Evolutionary conservation across 2,113 vertebrate species (phyloP).

Genomic region (Phoenicopterus ruber): DNA sequence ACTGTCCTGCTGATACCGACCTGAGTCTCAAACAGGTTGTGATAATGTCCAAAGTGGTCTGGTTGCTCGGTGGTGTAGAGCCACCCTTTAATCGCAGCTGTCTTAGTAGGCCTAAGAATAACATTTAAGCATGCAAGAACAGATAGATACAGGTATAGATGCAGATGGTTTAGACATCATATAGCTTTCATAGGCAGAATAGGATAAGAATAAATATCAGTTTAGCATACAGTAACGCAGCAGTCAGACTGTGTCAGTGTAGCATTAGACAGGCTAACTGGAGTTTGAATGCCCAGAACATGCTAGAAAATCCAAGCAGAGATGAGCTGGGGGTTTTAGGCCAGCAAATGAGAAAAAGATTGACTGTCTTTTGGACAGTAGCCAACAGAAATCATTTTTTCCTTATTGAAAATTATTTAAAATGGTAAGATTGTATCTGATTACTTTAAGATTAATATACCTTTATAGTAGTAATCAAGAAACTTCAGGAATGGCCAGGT

Average conservation of each 20-base stretch:
- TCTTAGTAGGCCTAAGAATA: neutral
- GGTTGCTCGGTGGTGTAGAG: neutral
- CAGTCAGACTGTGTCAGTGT: neutral
- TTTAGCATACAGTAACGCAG: neutral
- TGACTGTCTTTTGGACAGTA: neutral
- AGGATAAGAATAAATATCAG: neutral
- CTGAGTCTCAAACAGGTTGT: neutral
- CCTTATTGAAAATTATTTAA: neutral
- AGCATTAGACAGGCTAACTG: neutral
- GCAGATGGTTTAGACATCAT: neutral
- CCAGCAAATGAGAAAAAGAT: neutral
- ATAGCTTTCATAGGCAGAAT: neutral
- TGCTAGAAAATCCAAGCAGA: neutral
- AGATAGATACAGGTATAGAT: neutral
- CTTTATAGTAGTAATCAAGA: neutral
- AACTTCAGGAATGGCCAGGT: neutral
- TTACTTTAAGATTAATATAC: neutral
- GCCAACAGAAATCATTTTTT: neutral
- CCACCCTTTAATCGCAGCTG: neutral
- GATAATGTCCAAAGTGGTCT: neutral
- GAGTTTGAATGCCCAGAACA: neutral
- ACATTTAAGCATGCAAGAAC: neutral
- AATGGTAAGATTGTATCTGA: fast-evolving
- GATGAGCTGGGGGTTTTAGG: neutral
- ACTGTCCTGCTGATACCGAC: neutral